Conservation (phyloP, 2,113 vertebrate genomes). For the Bagarius yarrelli region DNA sequence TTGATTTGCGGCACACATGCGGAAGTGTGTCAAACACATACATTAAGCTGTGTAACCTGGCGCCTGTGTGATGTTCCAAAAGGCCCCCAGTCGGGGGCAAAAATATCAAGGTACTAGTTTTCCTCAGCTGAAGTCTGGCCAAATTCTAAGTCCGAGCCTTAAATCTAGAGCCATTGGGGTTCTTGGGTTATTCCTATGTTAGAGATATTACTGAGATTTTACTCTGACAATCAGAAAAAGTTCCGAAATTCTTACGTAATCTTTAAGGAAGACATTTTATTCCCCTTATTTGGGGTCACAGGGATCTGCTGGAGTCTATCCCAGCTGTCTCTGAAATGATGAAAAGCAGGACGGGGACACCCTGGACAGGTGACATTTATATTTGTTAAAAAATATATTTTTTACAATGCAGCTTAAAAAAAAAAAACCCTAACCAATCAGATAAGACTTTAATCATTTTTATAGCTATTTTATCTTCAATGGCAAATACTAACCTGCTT, state of each 20-base stretch:
- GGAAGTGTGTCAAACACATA: slow-evolving; percentile 5
- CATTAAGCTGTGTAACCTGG: background rate
- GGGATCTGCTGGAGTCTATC: no score
- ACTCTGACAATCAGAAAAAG: background rate
- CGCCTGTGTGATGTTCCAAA: slow-evolving; percentile 8
- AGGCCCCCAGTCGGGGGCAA: background rate
- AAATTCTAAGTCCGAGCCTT: background rate
- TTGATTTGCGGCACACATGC: slow-evolving; percentile 31
- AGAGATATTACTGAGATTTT: background rate
- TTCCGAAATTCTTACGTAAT: background rate
- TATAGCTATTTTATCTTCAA: no score
- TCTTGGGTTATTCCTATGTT: background rate
- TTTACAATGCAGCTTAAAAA: no score
- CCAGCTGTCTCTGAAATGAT: no score
- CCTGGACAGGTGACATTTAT: no score
- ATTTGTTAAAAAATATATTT: no score
- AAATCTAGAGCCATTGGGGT: background rate
- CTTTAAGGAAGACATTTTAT: background rate
- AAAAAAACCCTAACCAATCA: no score
- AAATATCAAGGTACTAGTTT: background rate
- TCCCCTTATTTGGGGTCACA: no score
- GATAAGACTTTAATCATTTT: no score
- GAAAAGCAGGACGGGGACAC: no score
- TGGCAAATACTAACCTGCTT: no score
- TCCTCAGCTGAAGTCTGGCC: background rate